Evolutionary conservation across 2,888 invertebrate genomes (phyloP).

Genomic region (Tineola bisselliella): DNA sequence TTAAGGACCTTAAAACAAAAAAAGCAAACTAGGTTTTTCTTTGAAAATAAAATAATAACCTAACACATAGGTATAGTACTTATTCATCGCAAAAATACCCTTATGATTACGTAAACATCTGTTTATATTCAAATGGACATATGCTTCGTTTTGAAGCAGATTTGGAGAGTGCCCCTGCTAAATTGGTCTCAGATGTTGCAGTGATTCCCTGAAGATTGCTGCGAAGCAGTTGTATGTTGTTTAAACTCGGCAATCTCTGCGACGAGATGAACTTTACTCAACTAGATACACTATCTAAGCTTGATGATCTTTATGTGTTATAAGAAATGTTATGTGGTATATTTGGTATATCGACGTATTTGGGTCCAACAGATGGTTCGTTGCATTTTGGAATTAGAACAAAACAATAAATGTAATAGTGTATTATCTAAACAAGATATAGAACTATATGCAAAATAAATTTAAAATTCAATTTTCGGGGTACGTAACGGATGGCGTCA

Average conservation of each 20-base stretch:
- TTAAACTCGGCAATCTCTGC: constrained; percentile 5
- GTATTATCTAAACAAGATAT: background rate
- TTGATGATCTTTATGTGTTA: background rate
- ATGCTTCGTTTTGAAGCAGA: too few relatives aligned
- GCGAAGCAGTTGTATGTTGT: background rate
- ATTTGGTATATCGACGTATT: too few relatives aligned
- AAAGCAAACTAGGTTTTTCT: too few relatives aligned
- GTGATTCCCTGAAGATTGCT: constrained; percentile 5
- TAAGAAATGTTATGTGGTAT: background rate
- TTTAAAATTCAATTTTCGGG: constrained; percentile 1
- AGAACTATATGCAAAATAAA: background rate
- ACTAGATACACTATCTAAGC: background rate
- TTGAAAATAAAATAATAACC: too few relatives aligned
- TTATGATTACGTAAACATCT: too few relatives aligned
- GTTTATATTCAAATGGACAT: too few relatives aligned
- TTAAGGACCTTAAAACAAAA: too few relatives aligned
- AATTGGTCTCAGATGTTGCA: constrained; percentile 8
- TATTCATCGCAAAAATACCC: too few relatives aligned
- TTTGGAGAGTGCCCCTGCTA: background rate
- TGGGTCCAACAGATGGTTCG: too few relatives aligned
- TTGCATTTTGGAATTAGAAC: too few relatives aligned
- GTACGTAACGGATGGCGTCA: background rate
- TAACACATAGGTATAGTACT: too few relatives aligned
- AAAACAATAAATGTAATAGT: background rate
- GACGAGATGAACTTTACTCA: background rate